phyloP scores from a whole-genome alignment of 2,797 vertebrate genomes.

The Antrozous pallidus region DNA sequence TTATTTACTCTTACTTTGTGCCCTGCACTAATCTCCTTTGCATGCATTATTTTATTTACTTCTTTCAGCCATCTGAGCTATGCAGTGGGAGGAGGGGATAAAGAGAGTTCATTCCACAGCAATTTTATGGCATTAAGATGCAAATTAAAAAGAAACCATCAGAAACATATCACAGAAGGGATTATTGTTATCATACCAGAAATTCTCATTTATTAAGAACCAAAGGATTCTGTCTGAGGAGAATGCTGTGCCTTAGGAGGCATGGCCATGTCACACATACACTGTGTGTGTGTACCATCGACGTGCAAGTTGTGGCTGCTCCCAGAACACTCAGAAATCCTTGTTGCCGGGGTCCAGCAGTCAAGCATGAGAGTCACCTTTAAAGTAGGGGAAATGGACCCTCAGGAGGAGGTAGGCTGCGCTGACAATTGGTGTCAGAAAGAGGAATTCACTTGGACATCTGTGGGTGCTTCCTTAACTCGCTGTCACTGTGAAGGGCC shows the following conservation, averaged over 20 bases:
- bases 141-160: neutral
- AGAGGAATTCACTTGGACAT: neutral
- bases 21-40: neutral
- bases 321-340: neutral
- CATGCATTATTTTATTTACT: neutral
- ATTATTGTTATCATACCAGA: neutral
- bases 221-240: neutral
- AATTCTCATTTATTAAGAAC: neutral
- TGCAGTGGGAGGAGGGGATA: neutral
- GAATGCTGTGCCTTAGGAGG: neutral
- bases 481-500: neutral
- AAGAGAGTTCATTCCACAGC: neutral
- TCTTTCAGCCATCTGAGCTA: neutral
- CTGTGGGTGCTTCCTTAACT: neutral
- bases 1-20: neutral
- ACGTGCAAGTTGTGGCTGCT: neutral
- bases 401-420: neutral
- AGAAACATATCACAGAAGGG: neutral
- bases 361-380: neutral
- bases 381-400: neutral
- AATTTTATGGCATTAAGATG: neutral
- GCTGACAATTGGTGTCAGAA: neutral
- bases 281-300: neutral
- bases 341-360: neutral
- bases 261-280: rapidly evolving